phyloP scores from a whole-genome alignment of 2,113 vertebrate genomes.

The Haplochromis burtoni region DNA sequence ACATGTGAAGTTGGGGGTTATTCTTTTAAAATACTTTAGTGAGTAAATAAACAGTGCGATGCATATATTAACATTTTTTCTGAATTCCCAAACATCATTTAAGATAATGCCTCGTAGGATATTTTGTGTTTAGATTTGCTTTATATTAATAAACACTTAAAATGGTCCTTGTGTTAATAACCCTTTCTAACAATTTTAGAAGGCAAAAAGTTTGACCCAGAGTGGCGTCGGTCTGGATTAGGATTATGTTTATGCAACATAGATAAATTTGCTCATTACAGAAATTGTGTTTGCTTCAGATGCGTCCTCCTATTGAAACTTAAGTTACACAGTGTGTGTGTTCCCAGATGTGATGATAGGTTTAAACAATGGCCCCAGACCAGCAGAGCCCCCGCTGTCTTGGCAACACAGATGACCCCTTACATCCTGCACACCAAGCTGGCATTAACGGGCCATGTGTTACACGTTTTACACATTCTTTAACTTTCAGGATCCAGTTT shows the following conservation, averaged over 20 bases:
- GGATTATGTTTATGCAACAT: neutral
- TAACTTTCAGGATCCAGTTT: constrained; percentile 40
- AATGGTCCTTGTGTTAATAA: neutral
- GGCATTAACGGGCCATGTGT: constrained; percentile 49
- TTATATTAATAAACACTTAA: neutral
- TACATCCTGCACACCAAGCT: constrained; percentile 50
- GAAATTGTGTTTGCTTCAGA: neutral
- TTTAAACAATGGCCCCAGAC: neutral
- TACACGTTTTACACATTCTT: constrained; percentile 59
- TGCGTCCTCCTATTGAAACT: neutral
- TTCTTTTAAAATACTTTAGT: neutral
- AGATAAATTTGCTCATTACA: neutral
- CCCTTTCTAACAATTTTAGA: neutral
- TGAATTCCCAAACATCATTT: neutral
- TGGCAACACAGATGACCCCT: constrained; percentile 51
- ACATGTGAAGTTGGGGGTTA: neutral
- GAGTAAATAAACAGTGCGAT: neutral
- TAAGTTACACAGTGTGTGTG: neutral
- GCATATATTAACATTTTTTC: neutral
- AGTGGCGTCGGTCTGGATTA: neutral
- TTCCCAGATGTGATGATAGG: neutral
- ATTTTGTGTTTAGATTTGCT: neutral
- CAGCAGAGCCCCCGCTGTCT: constrained; percentile 28
- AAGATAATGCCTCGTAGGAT: neutral
- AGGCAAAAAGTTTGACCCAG: neutral